These are phyloP conservation scores for Amazona vittata DNA, from an alignment of 2,113 vertebrate species.

Conservation along the genomic window DNA sequence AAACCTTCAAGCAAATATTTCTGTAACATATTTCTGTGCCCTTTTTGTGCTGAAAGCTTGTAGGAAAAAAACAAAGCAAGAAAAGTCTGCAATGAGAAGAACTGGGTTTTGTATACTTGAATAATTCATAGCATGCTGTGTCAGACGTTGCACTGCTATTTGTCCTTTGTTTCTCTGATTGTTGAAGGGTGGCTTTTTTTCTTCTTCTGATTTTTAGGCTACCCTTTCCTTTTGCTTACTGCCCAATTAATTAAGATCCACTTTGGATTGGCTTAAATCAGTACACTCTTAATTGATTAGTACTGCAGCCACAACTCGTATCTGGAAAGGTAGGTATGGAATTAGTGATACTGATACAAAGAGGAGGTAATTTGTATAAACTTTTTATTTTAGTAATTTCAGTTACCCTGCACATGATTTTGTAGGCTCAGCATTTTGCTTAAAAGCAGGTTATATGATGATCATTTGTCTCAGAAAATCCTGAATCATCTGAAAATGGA, in stretches of 20 bases:
- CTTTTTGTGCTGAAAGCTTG: background rate
- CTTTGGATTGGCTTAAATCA: background rate
- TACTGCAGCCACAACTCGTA: background rate
- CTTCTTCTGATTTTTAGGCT: background rate
- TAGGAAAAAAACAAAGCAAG: background rate
- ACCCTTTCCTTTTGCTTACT: background rate
- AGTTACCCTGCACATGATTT: background rate
- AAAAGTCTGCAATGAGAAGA: background rate
- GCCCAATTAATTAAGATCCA: background rate
- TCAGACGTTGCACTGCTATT: background rate
- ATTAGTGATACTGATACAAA: background rate
- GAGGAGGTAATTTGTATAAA: background rate
- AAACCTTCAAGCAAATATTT: background rate
- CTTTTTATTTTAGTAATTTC: background rate
- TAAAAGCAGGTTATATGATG: background rate
- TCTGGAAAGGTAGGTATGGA: background rate
- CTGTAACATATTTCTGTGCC: background rate
- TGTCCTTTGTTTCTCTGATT: background rate
- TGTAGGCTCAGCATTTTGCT: slow-evolving; percentile 2
- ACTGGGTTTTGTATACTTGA: background rate
- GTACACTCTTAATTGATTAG: background rate
- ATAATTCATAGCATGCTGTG: background rate
- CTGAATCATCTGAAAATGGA: background rate
- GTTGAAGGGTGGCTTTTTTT: background rate
- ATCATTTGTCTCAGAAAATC: background rate